Percentiles rank a stretch among this genome's conserved stretches.
phyloP scores from a whole-genome alignment of 2,888 invertebrate genomes.

The Hyposoter didymator region DNA sequence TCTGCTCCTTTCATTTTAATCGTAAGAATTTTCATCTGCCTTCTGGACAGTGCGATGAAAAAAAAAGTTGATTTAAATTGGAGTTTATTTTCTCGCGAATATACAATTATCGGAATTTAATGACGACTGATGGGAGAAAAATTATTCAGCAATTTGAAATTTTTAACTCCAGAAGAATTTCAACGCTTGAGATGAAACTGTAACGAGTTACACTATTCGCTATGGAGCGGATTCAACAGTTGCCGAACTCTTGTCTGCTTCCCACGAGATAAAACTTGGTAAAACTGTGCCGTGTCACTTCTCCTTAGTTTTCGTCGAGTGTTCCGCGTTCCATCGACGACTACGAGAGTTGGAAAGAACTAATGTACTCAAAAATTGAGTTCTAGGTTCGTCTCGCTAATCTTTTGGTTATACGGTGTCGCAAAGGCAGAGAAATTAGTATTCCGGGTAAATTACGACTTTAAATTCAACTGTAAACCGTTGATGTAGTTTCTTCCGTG shows the following conservation, averaged over 20 bases:
- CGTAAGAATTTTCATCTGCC: not conserved
- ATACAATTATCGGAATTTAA: not conserved
- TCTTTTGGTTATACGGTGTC: not conserved
- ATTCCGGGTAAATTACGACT: not conserved
- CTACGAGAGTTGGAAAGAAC: not conserved
- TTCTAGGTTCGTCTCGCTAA: not conserved
- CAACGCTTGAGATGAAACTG: not conserved
- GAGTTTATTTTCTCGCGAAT: not conserved
- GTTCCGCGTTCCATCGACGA: not conserved
- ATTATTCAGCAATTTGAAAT: not conserved
- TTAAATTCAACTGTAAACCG: not conserved
- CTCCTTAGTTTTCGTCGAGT: not conserved
- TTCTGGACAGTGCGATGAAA: not conserved
- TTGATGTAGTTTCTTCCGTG: not conserved
- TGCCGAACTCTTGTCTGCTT: slow-evolving; percentile 4
- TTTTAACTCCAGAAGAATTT: not conserved
- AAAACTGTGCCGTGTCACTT: slow-evolving; percentile 15
- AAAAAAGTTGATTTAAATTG: not conserved
- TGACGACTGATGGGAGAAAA: not conserved
- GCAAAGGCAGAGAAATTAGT: not conserved
- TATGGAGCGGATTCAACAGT: not conserved
- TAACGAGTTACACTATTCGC: slow-evolving; percentile 5
- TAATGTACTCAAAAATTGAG: not conserved
- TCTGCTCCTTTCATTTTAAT: not conserved
- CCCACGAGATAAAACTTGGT: slow-evolving; percentile 4